These are phyloP conservation scores for Eremobia ochroleuca DNA, from an alignment of 2,888 invertebrate species.

Conservation along the genomic window DNA sequence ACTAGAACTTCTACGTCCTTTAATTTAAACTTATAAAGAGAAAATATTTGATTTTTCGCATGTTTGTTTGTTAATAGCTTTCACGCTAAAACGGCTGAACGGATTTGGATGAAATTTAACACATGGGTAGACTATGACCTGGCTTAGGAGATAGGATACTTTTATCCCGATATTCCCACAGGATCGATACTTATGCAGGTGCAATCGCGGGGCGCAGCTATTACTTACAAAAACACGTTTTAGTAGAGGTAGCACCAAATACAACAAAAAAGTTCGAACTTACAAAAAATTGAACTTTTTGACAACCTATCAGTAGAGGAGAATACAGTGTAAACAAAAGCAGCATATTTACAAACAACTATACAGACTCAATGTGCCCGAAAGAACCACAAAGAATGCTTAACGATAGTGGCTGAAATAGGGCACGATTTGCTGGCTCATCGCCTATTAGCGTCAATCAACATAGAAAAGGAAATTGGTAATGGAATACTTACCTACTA, in stretches of 20 bases:
- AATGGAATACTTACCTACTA: conserved; percentile 47
- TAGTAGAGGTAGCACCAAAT: not conserved
- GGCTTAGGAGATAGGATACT: too few species aligned
- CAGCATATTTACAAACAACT: conserved; percentile 44
- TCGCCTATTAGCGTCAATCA: conserved; percentile 63
- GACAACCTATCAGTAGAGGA: conserved; percentile 8
- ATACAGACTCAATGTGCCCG: conserved; percentile 10
- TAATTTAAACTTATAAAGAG: not conserved
- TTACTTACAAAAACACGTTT: not conserved
- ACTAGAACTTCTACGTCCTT: not conserved
- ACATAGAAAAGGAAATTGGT: conserved; percentile 38
- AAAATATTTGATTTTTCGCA: too few species aligned
- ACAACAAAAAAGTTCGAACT: not conserved
- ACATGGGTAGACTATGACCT: too few species aligned
- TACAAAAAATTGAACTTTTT: not conserved
- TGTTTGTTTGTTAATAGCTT: too few species aligned
- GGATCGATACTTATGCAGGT: too few species aligned
- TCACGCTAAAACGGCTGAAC: too few species aligned
- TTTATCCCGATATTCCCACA: too few species aligned
- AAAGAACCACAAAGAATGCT: conserved; percentile 46
- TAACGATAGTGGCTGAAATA: conserved; percentile 40
- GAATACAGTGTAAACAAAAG: conserved; percentile 32
- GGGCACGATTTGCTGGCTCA: conserved; percentile 61
- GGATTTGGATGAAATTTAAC: too few species aligned
- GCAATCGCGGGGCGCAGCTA: too few species aligned